Evolutionary conservation across 2,797 vertebrate species (phyloP).

Genomic region (Mareca strepera): DNA sequence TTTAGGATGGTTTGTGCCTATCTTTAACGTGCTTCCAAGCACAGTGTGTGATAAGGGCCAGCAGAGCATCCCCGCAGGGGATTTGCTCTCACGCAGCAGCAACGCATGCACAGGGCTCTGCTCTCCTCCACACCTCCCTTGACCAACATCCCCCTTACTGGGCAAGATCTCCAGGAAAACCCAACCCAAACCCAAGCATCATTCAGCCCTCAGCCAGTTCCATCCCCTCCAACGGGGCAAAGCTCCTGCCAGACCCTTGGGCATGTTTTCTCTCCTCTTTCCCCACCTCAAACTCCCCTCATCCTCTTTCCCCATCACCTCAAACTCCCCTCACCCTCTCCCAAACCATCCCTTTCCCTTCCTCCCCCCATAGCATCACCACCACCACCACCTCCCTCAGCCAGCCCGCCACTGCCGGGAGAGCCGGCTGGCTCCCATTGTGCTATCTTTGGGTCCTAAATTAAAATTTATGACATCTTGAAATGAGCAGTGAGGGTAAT

Average conservation of each 20-base stretch:
- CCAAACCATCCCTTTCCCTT: slow-evolving; percentile 29
- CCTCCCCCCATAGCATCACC: background rate
- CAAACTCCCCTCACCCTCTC: background rate
- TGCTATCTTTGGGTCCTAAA: slow-evolving; percentile 99
- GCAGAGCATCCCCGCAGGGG: background rate
- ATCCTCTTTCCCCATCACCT: background rate
- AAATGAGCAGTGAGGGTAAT: slow-evolving; percentile 99
- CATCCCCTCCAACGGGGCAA: background rate
- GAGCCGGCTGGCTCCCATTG: slow-evolving; percentile 82
- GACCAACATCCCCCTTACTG: fast-evolving
- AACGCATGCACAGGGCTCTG: background rate
- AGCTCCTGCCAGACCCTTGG: background rate
- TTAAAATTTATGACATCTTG: slow-evolving; percentile 99
- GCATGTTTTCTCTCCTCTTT: background rate
- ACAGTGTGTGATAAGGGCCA: fast-evolving
- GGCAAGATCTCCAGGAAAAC: background rate
- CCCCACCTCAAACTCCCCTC: slow-evolving; percentile 3
- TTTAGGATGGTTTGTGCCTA: background rate
- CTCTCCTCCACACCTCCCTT: background rate
- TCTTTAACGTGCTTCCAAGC: background rate
- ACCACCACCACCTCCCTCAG: slow-evolving; percentile 21
- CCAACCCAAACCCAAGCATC: background rate
- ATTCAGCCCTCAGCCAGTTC: background rate
- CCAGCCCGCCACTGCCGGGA: slow-evolving; percentile 53
- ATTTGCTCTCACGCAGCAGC: background rate